Conservation (phyloP, 2,113 vertebrate species). For the Zeus faber region DNA sequence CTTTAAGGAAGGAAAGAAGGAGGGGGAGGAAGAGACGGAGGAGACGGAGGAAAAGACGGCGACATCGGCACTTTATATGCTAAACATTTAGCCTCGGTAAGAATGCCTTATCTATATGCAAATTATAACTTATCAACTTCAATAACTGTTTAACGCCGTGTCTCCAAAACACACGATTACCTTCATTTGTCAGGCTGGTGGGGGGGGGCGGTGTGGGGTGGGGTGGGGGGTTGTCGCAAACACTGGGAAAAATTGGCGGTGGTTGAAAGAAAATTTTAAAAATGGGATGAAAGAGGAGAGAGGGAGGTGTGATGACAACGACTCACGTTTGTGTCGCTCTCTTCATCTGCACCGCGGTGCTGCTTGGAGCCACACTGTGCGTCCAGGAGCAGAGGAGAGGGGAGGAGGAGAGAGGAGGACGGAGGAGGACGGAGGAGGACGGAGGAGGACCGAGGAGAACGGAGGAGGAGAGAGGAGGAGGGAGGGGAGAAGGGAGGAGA, state of each 20-base stretch:
- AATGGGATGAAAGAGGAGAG: conserved; percentile 38
- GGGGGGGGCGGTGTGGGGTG: conserved; percentile 54
- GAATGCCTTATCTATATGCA: conserved; percentile 80
- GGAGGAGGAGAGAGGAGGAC: too few species aligned
- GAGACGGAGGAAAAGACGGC: conserved; percentile 30
- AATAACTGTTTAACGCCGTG: conserved; percentile 71
- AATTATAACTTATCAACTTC: conserved; percentile 75
- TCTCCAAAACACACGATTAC: conserved; percentile 65
- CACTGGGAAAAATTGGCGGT: conserved; percentile 56
- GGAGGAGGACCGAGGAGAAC: too few species aligned
- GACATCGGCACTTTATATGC: conserved; percentile 72
- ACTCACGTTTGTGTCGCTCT: conserved; percentile 46
- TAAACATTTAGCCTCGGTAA: conserved; percentile 72
- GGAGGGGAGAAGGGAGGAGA: too few species aligned
- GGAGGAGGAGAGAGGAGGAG: too few species aligned
- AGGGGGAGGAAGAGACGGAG: conserved; percentile 37
- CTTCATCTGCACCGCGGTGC: too few species aligned
- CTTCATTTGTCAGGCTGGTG: conserved; percentile 73
- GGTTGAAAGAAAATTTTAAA: conserved; percentile 61
- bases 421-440: too few species aligned
- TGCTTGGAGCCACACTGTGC: too few species aligned
- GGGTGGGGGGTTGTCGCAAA: conserved; percentile 57
- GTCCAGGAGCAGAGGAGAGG: conserved; percentile 17
- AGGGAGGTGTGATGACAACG: conserved; percentile 53
- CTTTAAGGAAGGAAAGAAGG: conserved; percentile 54